These are phyloP conservation scores for Myotis brandtii DNA, from an alignment of 2,113 vertebrate genomes.

Conservation along the genomic window DNA sequence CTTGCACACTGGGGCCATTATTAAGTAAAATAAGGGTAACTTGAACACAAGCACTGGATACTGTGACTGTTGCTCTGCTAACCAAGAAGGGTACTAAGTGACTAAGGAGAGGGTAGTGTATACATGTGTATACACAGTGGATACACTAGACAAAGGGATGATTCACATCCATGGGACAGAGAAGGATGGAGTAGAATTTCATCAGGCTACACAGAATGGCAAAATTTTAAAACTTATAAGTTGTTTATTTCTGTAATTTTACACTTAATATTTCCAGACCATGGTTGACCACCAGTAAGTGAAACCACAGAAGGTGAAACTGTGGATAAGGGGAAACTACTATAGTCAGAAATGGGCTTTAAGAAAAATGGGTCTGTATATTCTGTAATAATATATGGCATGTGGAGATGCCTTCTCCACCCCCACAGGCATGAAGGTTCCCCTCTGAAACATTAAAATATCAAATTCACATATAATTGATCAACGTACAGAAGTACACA, in stretches of 20 bases:
- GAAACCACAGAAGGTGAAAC: neutral
- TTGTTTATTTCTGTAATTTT: neutral
- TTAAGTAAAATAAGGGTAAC: neutral
- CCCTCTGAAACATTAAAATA: neutral
- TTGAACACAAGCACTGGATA: neutral
- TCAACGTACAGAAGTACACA: neutral
- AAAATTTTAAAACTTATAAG: neutral
- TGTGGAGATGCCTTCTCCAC: neutral
- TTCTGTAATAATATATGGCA: neutral
- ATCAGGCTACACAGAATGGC: neutral
- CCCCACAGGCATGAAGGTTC: rapidly evolving
- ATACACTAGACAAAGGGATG: neutral
- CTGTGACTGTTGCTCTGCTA: neutral
- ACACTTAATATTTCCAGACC: neutral
- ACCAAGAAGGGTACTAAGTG: too few relatives aligned
- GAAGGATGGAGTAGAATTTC: neutral
- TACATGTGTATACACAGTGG: neutral
- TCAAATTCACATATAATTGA: neutral
- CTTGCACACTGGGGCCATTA: neutral
- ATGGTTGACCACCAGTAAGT: neutral
- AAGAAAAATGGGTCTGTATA: neutral
- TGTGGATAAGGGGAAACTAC: neutral
- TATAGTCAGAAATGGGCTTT: neutral
- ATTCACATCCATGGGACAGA: neutral
- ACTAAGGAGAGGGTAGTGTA: neutral